Base-by-base conservation (phyloP, 2,888 invertebrate species). In the Melanophora roralis region DNA sequence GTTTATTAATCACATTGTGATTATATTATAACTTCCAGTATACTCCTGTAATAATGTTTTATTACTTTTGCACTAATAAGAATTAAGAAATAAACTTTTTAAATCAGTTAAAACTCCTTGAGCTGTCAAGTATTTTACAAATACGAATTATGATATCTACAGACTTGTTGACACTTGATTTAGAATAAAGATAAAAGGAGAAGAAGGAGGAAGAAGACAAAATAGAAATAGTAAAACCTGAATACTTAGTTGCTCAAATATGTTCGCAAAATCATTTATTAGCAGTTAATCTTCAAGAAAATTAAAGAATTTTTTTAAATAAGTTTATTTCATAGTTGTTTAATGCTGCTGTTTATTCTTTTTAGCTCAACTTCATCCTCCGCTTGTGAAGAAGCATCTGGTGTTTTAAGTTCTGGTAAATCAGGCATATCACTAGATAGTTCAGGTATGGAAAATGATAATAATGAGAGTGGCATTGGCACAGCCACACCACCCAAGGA, bases 401-500 rank as follows among this genome's bases (percentile, higher is more conserved):
- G 89, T 65, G 87, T 88, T 8, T 82, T 90, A 38, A 89, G 89
- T 83, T 90, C 89, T 23, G 89, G 89, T 9, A 90, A 90, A 81
- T 90, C 90, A 43, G 89, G 90, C 67, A 89, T 89, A 64, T 89
- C 89, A 21, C 84, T 89, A 21, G 89, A 90, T 83, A 90, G 90
- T 36, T 89, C 89, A 3, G 89, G 88, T 2, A 83, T 89, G 78
- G 89, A 90, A 81, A 89, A 89, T 79, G 89, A 89, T 72, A 89
- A 89, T 62, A 88, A 88, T 57, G 89, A 90, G 82, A 89, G 89
- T 83, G 89, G 89, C 83, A 89, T 89, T 81, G 89, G 89, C 43
- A 89, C 89, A 60, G 89, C 89, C 16, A 89, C 89, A 49, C 89
- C 89, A 47, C 89, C 89, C n/a, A 89, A 89, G 81, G 89, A 89